These are phyloP conservation scores for Arrhopalites spinosus DNA, from an alignment of 2,888 invertebrate genomes.

Conservation along the genomic window DNA sequence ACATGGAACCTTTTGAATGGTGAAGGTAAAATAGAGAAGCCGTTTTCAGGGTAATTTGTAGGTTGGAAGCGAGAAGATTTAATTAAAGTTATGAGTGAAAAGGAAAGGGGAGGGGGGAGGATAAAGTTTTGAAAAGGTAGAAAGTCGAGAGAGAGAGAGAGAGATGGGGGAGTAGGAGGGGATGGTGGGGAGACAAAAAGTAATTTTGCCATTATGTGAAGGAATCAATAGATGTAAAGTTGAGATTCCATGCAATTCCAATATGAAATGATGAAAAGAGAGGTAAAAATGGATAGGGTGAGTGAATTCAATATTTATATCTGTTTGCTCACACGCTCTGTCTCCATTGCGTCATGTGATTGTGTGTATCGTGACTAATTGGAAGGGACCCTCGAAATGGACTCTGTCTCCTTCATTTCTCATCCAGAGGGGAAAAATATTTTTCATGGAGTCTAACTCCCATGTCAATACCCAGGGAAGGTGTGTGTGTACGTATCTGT, in stretches of 20 bases:
- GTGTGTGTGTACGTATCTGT: too few species aligned
- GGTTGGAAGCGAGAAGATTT: background rate
- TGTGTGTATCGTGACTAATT: constrained; percentile 5
- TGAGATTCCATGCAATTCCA: background rate
- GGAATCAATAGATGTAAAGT: constrained; percentile 22
- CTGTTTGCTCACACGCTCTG: constrained; percentile 3
- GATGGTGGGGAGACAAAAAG: background rate
- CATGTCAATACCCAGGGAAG: too few species aligned
- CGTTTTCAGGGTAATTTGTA: too few species aligned
- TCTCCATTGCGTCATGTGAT: background rate
- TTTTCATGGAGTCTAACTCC: too few species aligned
- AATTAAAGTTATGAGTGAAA: constrained; percentile 5
- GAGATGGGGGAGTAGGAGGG: too few species aligned
- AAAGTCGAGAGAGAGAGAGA: too few species aligned
- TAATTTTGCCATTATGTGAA: constrained; percentile 9
- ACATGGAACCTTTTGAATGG: background rate
- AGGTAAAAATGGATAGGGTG: background rate
- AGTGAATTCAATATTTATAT: constrained; percentile 21
- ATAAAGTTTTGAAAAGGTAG: too few species aligned
- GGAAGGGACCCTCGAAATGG: too few species aligned
- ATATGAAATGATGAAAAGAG: background rate
- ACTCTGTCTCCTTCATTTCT: too few species aligned
- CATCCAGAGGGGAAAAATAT: too few species aligned
- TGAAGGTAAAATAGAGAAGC: background rate
- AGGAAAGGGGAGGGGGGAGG: background rate